Percentiles rank a stretch among this genome's conserved stretches.
phyloP scores from a whole-genome alignment of 2,113 vertebrate genomes.

The Rhagologus leucostigma region DNA sequence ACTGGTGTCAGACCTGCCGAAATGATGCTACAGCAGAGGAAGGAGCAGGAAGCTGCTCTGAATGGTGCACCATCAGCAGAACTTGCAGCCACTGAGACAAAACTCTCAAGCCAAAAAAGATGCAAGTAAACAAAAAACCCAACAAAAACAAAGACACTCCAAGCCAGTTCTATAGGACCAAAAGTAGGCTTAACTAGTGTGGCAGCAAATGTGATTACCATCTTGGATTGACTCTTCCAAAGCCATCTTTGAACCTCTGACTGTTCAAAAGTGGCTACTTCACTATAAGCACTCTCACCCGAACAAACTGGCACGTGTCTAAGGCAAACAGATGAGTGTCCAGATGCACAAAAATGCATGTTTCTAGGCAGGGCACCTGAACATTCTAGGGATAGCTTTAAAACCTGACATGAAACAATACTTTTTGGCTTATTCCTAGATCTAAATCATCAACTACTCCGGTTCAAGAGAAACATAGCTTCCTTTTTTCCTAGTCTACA shows the following conservation, averaged over 20 bases:
- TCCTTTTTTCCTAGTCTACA: not conserved
- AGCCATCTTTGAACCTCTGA: not conserved
- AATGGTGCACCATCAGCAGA: constrained; percentile 27
- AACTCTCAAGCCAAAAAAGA: not conserved
- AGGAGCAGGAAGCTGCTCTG: not conserved
- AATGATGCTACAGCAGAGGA: not conserved
- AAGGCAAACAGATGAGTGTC: not conserved
- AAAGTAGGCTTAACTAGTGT: not conserved
- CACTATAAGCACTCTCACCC: not conserved
- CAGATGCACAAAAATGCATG: not conserved
- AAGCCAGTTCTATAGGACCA: not conserved
- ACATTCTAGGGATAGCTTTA: not conserved
- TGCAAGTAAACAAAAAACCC: not conserved
- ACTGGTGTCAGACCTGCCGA: constrained; percentile 44
- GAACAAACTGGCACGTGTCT: not conserved
- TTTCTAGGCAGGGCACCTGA: not conserved
- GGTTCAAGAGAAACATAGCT: not conserved
- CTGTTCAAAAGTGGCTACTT: not conserved
- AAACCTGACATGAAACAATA: not conserved
- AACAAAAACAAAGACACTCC: not conserved
- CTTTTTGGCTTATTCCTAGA: not conserved
- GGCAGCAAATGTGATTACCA: not conserved
- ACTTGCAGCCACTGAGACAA: not conserved
- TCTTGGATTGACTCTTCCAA: not conserved
- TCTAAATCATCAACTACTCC: not conserved